Conservation (phyloP, 2,888 invertebrate species). For the Heliconius aoede region DNA sequence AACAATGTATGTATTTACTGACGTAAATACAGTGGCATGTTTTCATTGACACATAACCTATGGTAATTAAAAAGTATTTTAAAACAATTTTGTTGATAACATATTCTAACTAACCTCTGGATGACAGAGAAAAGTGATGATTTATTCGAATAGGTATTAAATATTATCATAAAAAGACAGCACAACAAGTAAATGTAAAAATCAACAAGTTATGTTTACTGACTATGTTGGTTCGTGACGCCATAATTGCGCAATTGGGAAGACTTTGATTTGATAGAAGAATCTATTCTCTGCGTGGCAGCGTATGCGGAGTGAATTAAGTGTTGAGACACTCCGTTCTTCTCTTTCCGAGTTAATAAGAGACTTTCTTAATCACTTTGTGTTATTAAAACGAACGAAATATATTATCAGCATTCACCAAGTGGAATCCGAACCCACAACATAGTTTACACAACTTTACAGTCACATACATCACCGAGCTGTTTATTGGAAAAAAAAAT, state of each 20-base stretch:
- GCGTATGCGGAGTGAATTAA: background rate
- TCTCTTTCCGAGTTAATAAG: no score
- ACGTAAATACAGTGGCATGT: background rate
- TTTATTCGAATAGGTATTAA: background rate
- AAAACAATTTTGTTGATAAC: background rate
- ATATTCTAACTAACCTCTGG: background rate
- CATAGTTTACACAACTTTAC: background rate
- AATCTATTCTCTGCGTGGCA: background rate
- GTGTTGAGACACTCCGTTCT: no score
- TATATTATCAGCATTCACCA: no score
- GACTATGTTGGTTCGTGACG: background rate
- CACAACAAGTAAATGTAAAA: background rate
- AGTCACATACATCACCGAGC: no score
- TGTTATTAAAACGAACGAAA: no score
- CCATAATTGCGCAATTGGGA: no score
- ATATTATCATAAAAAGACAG: background rate
- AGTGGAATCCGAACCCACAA: no score
- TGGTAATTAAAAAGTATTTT: background rate
- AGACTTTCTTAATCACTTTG: no score
- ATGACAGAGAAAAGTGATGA: constrained; percentile 1
- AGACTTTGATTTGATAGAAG: background rate
- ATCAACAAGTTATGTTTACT: background rate
- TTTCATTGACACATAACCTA: background rate
- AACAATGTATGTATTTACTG: background rate
- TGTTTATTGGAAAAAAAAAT: background rate